A percentile compares a stretch with the other conserved stretches of the same genome.
Evolutionary conservation across 1,140 invertebrate genomes (phyloP).

Genomic region (Trichomalopsis sarcophagae): DNA sequence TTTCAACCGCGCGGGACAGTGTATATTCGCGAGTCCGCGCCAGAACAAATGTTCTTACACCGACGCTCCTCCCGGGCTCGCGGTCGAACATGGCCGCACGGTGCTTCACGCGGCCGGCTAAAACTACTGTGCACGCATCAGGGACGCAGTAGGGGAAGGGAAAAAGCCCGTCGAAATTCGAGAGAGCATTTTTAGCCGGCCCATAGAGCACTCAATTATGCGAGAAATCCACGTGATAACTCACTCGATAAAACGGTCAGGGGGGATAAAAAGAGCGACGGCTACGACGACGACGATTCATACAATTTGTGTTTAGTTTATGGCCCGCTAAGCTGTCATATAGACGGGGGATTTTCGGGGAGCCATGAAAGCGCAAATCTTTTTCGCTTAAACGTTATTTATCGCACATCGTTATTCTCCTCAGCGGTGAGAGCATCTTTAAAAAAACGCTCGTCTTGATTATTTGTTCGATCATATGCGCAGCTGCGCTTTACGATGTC

Average conservation of each 20-base stretch:
- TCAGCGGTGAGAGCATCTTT: not conserved
- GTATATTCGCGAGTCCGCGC: too few species aligned
- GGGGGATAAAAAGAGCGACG: slow-evolving; percentile 5
- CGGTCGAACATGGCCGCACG: not conserved
- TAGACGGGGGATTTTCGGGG: slow-evolving; percentile 19
- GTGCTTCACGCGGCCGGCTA: not conserved
- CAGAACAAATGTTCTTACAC: slow-evolving; percentile 32
- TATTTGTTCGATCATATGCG: not conserved
- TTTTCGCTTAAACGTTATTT: slow-evolving; percentile 44
- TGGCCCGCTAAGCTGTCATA: slow-evolving; percentile 25
- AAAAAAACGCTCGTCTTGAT: not conserved
- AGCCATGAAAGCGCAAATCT: slow-evolving; percentile 15
- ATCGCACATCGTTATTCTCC: slow-evolving; percentile 15
- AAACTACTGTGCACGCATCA: not conserved
- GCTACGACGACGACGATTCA: slow-evolving; percentile 20
- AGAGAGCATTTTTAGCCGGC: slow-evolving; percentile 6
- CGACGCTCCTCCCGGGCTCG: not conserved
- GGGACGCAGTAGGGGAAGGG: not conserved
- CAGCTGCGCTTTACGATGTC: not conserved
- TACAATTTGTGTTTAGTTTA: slow-evolving; percentile 50
- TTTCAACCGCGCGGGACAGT: not conserved
- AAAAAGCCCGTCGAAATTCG: not conserved
- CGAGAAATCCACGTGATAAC: slow-evolving; percentile 46
- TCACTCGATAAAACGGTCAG: slow-evolving; percentile 44
- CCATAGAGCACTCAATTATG: slow-evolving; percentile 49